These are phyloP conservation scores for Calameuta idolon DNA, from an alignment of 2,888 invertebrate genomes.

Conservation along the genomic window DNA sequence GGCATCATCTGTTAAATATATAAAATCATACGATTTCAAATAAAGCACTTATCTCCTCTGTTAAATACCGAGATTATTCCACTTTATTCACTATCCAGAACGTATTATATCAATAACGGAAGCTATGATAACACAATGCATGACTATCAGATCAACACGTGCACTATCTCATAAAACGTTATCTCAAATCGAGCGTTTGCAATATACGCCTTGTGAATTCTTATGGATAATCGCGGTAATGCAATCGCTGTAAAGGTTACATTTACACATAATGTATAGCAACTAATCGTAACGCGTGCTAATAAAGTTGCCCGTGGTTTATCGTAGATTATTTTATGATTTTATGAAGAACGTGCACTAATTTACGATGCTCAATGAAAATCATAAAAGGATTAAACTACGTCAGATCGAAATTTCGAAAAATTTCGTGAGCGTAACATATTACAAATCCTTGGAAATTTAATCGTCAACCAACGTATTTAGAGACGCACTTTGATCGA, in stretches of 20 bases:
- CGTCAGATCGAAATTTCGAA: neutral
- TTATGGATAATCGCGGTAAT: neutral
- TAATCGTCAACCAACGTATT: neutral
- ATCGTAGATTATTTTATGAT: neutral
- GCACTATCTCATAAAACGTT: neutral
- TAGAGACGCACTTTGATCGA: slow-evolving; percentile 30
- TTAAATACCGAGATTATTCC: neutral
- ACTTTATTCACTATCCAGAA: neutral
- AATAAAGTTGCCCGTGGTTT: too few species aligned
- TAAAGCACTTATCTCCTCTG: neutral
- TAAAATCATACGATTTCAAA: neutral
- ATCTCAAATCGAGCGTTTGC: neutral
- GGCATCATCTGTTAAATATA: slow-evolving; percentile 36
- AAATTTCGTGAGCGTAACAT: too few species aligned
- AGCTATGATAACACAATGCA: neutral
- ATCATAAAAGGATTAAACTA: neutral
- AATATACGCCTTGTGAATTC: neutral
- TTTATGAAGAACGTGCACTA: neutral
- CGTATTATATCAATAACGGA: neutral
- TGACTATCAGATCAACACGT: neutral
- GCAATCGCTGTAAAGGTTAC: neutral
- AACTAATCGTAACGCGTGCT: neutral
- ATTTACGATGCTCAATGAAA: neutral
- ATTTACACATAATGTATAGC: neutral
- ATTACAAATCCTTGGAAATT: too few species aligned